Evolutionary conservation across 2,113 vertebrate genomes (phyloP), one percentile per base, ranked within the genome.

Genomic region (Apaloderma vittatum): DNA sequence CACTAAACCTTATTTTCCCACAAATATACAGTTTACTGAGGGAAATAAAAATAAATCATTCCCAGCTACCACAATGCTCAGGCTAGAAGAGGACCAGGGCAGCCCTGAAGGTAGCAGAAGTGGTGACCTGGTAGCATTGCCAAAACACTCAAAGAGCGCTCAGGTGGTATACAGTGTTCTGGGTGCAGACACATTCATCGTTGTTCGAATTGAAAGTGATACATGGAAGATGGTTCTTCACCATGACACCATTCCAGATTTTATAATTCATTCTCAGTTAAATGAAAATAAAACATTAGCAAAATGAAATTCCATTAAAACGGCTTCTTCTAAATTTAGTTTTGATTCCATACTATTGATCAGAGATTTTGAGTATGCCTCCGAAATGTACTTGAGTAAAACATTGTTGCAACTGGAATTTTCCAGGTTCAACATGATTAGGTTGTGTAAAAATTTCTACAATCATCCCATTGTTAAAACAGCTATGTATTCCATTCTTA

Each of bases 141-240:
- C 29, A 37, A 40, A 83, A 36, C 12, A 20, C 2, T 29, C 29
- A 24, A 62, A 3, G 23, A 13, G 7, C 4, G 2, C 30, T 54
- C 18, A 3, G 3, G 4, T 23, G 18, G 12, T 19, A 29, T 16
- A 4, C 1, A 1, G 17, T 51, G 46, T 18, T 85, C 17, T 5
- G 8, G 6, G 54, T 74, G 40, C 27, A 29, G 17, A 5, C 3
- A 1, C 15, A 7, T 51, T 78, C 34, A 26, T 51, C 32, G 14
- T 63, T 37, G 18, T 63, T 88, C 57, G 46, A 48, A 5, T 9
- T 32, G 24, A 65, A 93, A 71, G 62, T 30, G 9, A 26, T 37
- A 37, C 5, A 15, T 15, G 43, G 40, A 45, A 78, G 49, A 67
- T 24, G 54, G 29, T 32, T 51, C 27, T 45, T 49, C 9, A 46